phyloP scores from a whole-genome alignment of 2,113 vertebrate species.

The Phasianus colchicus region DNA sequence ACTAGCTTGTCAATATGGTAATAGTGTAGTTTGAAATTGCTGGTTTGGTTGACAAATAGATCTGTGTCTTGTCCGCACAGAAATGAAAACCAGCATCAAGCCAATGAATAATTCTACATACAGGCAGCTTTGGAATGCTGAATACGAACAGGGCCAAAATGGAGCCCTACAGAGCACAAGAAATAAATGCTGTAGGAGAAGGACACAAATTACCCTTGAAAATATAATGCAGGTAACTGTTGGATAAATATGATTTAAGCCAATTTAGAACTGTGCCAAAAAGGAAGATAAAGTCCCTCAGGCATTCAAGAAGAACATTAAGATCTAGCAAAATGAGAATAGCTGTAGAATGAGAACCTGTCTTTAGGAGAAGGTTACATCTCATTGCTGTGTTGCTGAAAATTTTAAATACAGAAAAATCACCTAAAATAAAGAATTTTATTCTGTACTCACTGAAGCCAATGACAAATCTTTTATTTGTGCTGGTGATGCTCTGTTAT shows the following conservation, averaged over 20 bases:
- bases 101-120: background rate
- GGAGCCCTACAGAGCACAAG: conserved; percentile 58
- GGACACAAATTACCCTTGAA: conserved; percentile 74
- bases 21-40: conserved; percentile 44
- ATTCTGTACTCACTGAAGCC: background rate
- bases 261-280: conserved; percentile 75
- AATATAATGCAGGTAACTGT: conserved; percentile 76
- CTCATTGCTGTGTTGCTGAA: conserved; percentile 68
- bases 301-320: conserved; percentile 79
- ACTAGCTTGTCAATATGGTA: conserved; percentile 44
- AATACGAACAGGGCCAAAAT: conserved; percentile 60
- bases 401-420: conserved; percentile 30
- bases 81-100: conserved; percentile 55
- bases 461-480: background rate
- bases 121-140: conserved; percentile 56
- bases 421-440: background rate
- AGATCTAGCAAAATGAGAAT: conserved; percentile 76
- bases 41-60: conserved; percentile 53
- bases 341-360: conserved; percentile 61
- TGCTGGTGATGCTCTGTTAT: background rate
- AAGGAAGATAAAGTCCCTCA: conserved; percentile 75
- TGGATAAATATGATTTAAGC: conserved; percentile 78
- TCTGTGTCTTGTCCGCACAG: conserved; percentile 15
- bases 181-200: conserved; percentile 69
- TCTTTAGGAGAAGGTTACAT: conserved; percentile 70